Evolutionary conservation across 1,140 invertebrate genomes (phyloP), one percentile per base, ranked within the genome.

Genomic region (Anoplophora glabripennis): DNA sequence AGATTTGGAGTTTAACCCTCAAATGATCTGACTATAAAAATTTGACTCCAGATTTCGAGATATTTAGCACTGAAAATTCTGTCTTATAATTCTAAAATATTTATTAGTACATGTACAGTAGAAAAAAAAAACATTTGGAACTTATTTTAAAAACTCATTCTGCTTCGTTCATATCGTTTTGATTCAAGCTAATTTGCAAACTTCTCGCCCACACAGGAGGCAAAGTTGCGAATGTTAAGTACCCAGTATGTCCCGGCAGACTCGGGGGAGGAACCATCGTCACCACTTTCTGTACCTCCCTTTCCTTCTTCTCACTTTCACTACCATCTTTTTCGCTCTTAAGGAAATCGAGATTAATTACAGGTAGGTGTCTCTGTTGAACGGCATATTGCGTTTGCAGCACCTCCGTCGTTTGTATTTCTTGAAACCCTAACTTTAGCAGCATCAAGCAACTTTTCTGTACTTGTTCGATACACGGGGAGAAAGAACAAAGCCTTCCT

Each of bases 401-500:
- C 72, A 94, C 90, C 76, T 98, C 96, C 72, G 90, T 81, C 1
- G 93, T 96, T 63, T 84, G 81, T 33, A 98, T 81, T 65, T 96
- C 92, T 47, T 87, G 80, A 71, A 96, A 96, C 7, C 90, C 89
- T 38, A 83, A 71, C 45, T 84, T 78, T 45, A 79, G 72, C 35
- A 98, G 78, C 47, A 81, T 83, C 45, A 81, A 69, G 76, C 88
- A 93, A 4, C 90, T 93, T 65, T 87, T 84, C 77, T 98, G 93
- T 1, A 97, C 94, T 84, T 98, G 96, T 78, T 99, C 96, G 63
- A 99, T 96, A 74, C 96, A 99, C 0, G 96, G 96, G 2, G 95
- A 98, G 79, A 99, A 99, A 0, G 93, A 96, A 77, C 94, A 96
- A 46, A 99, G 83, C 66, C 94, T 84, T 17, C 94, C 94, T 72